A percentile compares a stretch with the other conserved stretches of the same genome.
Evolutionary conservation across 2,113 vertebrate species (phyloP).

Genomic region (Labeo rohita): DNA sequence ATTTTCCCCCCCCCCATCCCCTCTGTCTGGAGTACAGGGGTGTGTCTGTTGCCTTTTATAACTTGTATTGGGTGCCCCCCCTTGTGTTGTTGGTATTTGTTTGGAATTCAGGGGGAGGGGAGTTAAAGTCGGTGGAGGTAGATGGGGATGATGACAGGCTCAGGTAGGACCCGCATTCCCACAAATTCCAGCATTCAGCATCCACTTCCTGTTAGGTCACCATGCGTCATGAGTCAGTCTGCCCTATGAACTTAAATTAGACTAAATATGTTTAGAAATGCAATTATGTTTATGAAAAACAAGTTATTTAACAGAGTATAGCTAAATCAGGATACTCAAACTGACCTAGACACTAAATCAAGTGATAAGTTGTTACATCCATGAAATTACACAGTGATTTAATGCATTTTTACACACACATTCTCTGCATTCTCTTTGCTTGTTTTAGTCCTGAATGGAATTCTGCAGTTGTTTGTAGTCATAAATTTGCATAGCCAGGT

Average conservation of each 20-base stretch:
- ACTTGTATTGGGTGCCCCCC: constrained; percentile 27
- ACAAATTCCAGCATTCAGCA: not conserved
- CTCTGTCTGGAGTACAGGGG: constrained; percentile 31
- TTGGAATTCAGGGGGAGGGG: constrained; percentile 35
- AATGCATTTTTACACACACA: not conserved
- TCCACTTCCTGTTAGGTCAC: not conserved
- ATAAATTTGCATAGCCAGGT: not conserved
- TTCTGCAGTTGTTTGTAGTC: not conserved
- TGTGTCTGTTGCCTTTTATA: constrained; percentile 50
- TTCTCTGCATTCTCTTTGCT: not conserved
- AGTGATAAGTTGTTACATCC: not conserved
- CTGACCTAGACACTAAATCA: not conserved
- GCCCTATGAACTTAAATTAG: not conserved
- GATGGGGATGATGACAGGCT: not conserved
- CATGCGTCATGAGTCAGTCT: not conserved
- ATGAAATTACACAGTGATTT: not conserved
- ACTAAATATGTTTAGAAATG: not conserved
- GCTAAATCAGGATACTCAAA: not conserved
- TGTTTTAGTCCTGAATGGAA: not conserved
- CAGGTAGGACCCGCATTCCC: constrained; percentile 36
- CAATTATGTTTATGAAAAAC: not conserved
- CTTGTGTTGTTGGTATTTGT: constrained; percentile 47
- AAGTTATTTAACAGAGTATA: not conserved
- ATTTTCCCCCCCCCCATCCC: not conserved
- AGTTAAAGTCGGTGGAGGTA: not conserved